Percentiles rank a stretch among this genome's conserved stretches.
phyloP scores from a whole-genome alignment of 2,797 vertebrate genomes.

The Gambusia yucatana region DNA sequence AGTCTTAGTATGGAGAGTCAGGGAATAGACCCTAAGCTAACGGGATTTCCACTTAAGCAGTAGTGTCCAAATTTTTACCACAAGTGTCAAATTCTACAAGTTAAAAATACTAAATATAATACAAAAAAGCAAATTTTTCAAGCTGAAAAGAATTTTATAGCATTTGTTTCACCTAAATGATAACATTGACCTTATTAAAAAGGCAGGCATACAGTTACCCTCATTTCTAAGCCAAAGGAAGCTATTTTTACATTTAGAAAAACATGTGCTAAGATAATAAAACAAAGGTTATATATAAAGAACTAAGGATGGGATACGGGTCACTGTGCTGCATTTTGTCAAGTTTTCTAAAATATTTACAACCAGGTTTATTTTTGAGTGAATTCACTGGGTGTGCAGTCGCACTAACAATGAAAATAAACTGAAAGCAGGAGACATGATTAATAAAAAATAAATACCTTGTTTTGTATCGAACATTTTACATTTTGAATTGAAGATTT shows the following conservation, averaged over 20 bases:
- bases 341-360: neutral
- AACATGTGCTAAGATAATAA: no score
- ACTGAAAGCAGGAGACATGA: neutral
- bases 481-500: neutral
- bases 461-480: neutral
- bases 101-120: neutral
- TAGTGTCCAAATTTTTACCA: neutral
- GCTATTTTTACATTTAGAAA: no score
- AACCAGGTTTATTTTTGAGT: neutral
- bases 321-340: neutral
- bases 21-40: neutral
- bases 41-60: neutral
- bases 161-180: no score
- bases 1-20: neutral
- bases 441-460: neutral
- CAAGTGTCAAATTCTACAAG: neutral
- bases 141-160: no score
- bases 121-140: neutral
- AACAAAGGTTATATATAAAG: neutral
- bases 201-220: neutral
- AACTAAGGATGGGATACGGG: neutral
- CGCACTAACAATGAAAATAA: neutral
- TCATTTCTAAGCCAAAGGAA: neutral
- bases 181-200: neutral
- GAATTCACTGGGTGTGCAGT: neutral